phyloP scores from a whole-genome alignment of 2,888 invertebrate genomes.

The Teinopalpus imperialis region DNA sequence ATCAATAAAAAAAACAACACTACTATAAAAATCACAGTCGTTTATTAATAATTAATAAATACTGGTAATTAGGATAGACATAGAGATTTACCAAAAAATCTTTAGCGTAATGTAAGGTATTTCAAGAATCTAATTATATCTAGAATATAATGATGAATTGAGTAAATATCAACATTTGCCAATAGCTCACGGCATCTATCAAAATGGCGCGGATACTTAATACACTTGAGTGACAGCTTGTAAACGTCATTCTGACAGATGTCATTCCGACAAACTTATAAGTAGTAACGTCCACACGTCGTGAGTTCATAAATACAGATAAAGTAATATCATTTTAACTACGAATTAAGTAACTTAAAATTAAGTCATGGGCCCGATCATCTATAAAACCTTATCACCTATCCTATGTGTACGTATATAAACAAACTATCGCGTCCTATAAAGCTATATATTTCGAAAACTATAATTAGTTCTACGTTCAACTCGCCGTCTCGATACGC shows the following conservation, averaged over 20 bases:
- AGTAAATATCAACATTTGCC: constrained; percentile 47
- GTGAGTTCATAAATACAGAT: constrained; percentile 34
- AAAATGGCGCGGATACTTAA: constrained; percentile 2
- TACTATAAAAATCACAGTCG: constrained; percentile 79
- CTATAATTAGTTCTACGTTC: constrained; percentile 54
- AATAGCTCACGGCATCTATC: constrained; percentile 13
- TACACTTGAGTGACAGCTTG: neutral
- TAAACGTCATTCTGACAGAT: constrained; percentile 35
- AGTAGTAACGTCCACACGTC: constrained; percentile 42
- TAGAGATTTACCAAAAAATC: constrained; percentile 74
- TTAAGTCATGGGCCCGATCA: constrained; percentile 79
- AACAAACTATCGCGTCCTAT: constrained; percentile 67
- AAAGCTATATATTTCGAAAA: constrained; percentile 73
- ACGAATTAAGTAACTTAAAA: constrained; percentile 62
- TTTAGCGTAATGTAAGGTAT: constrained; percentile 66
- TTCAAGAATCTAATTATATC: constrained; percentile 56
- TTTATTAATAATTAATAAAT: constrained; percentile 76
- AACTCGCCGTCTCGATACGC: constrained; percentile 26
- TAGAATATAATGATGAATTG: constrained; percentile 53
- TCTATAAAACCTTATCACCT: constrained; percentile 69
- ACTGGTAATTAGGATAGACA: constrained; percentile 76
- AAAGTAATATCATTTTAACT: constrained; percentile 39
- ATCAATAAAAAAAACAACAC: constrained; percentile 17
- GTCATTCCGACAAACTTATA: constrained; percentile 37
- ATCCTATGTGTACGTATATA: constrained; percentile 63